Base-by-base conservation (phyloP, 2,888 invertebrate species). In the Neocrepidodera transversa region DNA sequence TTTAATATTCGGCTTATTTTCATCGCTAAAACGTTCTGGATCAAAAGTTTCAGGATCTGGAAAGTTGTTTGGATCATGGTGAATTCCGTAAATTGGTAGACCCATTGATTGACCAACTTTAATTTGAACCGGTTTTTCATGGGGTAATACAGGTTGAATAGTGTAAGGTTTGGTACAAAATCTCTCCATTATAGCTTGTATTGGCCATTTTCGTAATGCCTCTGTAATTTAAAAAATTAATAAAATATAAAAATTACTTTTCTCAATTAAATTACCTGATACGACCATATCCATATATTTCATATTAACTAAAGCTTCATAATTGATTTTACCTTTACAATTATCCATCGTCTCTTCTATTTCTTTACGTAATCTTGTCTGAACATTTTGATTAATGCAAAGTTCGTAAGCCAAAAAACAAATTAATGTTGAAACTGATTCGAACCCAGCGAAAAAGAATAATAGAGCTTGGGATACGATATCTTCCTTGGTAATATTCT, bases 221-320 rank as follows among this genome's bases (percentile, higher is more conserved):
- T 68, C 28, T 28, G 28, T 28, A 28, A 28, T 8, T 28, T n/a
- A 28, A 28, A 8, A 28, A 28, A n/a, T n/a, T n/a, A n/a, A n/a
- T n/a, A n/a, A n/a, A n/a, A n/a, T n/a, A n/a, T n/a, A n/a, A n/a
- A n/a, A n/a, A n/a, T n/a, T n/a, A n/a, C n/a, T n/a, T n/a, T n/a
- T n/a, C n/a, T n/a, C n/a, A n/a, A n/a, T n/a, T n/a, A n/a, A n/a
- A n/a, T 53, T 52, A 47, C 58, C 83, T 69, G 84, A 83, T 0
- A 85, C 73, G 0, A 86, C 83, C 84, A 84, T 84, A 54, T 86
- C n/a, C n/a, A n/a, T n/a, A n/a, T n/a, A n/a, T n/a, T n/a, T n/a
- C n/a, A n/a, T n/a, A n/a, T n/a, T n/a, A 52, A 81, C 78, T 0
- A 86, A 74, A 1, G 78, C 76, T 16, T 81, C 83, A 62, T 84